phyloP scores from a whole-genome alignment of 2,113 vertebrate genomes.

The Regulus satrapa region DNA sequence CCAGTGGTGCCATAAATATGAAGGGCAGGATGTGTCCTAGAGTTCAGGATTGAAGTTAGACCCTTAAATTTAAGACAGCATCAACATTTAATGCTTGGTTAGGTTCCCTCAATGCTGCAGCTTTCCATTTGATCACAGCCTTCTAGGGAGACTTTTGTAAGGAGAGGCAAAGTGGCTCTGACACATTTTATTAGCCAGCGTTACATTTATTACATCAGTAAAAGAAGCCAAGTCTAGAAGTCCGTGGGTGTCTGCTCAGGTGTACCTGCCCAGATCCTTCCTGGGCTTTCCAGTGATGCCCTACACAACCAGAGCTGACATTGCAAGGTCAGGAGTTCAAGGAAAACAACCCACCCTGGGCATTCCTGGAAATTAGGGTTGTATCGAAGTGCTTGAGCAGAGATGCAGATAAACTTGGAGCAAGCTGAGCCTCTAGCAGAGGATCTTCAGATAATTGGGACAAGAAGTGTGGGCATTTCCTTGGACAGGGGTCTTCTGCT shows the following conservation, averaged over 20 bases:
- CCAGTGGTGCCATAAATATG: background rate
- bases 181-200: conserved; percentile 7
- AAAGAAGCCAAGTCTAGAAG: background rate
- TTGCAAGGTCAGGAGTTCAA: background rate
- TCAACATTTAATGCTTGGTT: background rate
- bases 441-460: background rate
- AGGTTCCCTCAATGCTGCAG: background rate
- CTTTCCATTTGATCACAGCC: background rate
- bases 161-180: background rate
- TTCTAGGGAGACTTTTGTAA: background rate
- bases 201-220: background rate
- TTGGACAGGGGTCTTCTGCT: rapidly evolving
- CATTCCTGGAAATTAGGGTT: background rate
- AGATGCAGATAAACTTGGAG: background rate
- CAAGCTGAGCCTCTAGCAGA: background rate
- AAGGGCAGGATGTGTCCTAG: background rate
- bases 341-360: background rate
- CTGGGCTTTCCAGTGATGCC: background rate
- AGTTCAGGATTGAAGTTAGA: background rate
- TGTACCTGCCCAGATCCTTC: background rate
- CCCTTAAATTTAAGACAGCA: background rate
- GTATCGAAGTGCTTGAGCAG: background rate
- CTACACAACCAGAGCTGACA: background rate
- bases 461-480: background rate
- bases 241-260: background rate